A percentile compares a stretch with the other conserved stretches of the same genome.
These are phyloP conservation scores for Polietes domitor DNA, from an alignment of 2,888 invertebrate genomes.

Conservation along the genomic window DNA sequence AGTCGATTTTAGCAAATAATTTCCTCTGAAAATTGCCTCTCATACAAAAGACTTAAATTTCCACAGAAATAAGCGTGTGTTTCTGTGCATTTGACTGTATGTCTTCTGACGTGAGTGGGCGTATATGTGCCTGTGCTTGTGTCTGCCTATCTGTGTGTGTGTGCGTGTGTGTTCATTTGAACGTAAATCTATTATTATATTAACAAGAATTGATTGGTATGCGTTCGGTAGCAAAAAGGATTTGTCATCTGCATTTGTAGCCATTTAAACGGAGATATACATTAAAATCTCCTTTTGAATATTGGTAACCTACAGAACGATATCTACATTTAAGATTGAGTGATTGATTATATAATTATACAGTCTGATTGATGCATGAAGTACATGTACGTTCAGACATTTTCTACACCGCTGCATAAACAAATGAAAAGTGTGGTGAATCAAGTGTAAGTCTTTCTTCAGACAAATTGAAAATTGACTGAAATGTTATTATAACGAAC, in stretches of 20 bases:
- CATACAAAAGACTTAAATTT: constrained; percentile 43
- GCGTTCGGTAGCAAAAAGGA: constrained; percentile 23
- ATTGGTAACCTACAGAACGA: constrained; percentile 38
- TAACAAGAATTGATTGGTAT: constrained; percentile 60
- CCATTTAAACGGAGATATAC: constrained; percentile 47
- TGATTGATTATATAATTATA: constrained; percentile 61
- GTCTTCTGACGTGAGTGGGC: neutral
- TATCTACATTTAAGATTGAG: constrained; percentile 31
- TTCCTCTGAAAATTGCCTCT: constrained; percentile 59
- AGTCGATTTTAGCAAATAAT: constrained; percentile 58
- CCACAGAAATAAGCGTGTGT: neutral
- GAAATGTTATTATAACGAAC: no score
- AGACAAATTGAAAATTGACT: no score
- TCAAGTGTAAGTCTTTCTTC: no score
- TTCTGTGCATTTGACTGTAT: neutral
- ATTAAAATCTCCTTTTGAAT: constrained; percentile 53
- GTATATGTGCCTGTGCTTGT: neutral
- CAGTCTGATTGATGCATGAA: constrained; percentile 16
- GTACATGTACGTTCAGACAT: neutral
- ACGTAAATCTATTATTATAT: constrained; percentile 35
- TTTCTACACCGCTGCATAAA: no score
- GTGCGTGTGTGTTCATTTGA: constrained; percentile 6
- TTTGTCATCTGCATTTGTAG: constrained; percentile 60
- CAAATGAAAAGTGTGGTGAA: no score
- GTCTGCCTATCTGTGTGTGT: neutral